phyloP scores from a whole-genome alignment of 2,113 vertebrate species.

The Callorhinus ursinus region DNA sequence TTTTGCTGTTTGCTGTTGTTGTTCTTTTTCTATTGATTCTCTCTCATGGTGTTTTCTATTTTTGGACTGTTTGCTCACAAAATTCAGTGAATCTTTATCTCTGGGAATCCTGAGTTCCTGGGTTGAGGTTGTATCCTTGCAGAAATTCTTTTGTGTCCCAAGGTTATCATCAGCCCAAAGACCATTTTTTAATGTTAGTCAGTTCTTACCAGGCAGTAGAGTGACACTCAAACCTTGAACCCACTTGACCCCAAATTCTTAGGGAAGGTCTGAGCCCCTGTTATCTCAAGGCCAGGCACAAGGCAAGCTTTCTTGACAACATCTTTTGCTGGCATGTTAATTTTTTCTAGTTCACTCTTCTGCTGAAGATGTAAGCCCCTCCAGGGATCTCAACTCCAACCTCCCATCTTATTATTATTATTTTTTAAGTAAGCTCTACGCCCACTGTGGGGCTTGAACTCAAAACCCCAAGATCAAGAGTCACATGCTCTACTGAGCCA shows the following conservation, averaged over 20 bases:
- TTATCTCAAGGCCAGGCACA: background rate
- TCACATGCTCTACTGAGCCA: background rate
- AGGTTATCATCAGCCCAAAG: background rate
- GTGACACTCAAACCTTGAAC: background rate
- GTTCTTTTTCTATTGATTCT: background rate
- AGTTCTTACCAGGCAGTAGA: background rate
- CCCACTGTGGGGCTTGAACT: background rate
- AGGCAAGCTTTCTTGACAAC: background rate
- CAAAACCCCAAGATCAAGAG: background rate
- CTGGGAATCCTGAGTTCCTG: background rate
- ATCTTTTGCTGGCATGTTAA: background rate
- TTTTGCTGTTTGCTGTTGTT: background rate
- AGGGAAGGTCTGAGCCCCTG: background rate
- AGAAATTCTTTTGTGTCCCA: slow-evolving; percentile 7
- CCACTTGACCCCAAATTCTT: background rate
- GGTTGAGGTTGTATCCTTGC: background rate
- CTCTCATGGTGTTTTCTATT: background rate
- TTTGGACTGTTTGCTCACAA: background rate
- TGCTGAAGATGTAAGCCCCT: background rate
- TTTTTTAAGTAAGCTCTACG: background rate
- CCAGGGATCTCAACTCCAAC: background rate
- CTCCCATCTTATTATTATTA: background rate
- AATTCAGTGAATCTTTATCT: background rate
- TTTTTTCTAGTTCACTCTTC: background rate
- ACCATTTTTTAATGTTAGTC: background rate